Conservation (phyloP, 1,140 invertebrate genomes). For the Drosophila pseudoobscura region DNA sequence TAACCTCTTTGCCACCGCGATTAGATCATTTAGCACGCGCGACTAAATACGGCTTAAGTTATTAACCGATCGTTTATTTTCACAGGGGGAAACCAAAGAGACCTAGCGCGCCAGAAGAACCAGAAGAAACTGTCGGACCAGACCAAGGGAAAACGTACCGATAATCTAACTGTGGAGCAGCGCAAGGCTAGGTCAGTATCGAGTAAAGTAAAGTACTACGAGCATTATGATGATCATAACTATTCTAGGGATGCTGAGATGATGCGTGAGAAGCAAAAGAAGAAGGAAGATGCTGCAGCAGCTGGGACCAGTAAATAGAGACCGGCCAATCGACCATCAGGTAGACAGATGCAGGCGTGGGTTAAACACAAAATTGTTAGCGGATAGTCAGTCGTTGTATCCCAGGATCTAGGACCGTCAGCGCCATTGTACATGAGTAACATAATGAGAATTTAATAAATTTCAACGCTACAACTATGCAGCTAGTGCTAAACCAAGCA, state of each 20-base stretch:
- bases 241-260: conserved; percentile 90
- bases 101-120: conserved; percentile 92
- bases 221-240: background rate
- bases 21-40: conserved; percentile 34
- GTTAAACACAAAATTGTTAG: conserved; percentile 20
- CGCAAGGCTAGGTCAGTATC: conserved; percentile 89
- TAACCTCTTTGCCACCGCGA: conserved; percentile 34
- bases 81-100: conserved; percentile 92
- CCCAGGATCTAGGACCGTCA: conserved; percentile 27
- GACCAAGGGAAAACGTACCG: conserved; percentile 87
- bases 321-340: conserved; percentile 1
- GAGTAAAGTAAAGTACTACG: background rate
- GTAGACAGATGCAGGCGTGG: conserved; percentile 12
- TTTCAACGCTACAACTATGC: conserved; percentile 39
- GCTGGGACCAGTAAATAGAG: conserved; percentile 65
- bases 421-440: conserved; percentile 26
- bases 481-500: conserved; percentile 26
- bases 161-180: conserved; percentile 90
- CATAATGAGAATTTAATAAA: conserved; percentile 33
- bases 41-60: conserved; percentile 14
- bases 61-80: conserved; percentile 8
- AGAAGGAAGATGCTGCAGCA: conserved; percentile 85
- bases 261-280: conserved; percentile 91
- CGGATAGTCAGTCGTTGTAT: conserved; percentile 31
- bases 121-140: conserved; percentile 90